Conservation (phyloP, 2,888 invertebrate genomes). For the Drosophila picticornis region DNA sequence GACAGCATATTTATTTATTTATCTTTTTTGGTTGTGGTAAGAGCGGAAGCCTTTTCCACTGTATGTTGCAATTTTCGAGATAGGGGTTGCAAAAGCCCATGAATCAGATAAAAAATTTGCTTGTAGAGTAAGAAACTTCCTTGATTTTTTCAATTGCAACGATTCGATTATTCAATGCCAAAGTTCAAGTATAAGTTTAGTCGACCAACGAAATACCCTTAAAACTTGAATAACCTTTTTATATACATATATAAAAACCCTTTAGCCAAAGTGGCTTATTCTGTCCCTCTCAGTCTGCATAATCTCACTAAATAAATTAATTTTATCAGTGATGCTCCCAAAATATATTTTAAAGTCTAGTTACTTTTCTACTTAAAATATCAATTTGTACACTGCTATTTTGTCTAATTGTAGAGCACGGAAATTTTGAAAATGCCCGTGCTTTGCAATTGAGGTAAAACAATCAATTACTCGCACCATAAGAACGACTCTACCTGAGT, state of each 20-base stretch:
- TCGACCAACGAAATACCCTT: not conserved
- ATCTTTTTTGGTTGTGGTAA: constrained; percentile 7
- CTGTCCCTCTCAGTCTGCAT: not conserved
- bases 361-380: not conserved
- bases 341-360: not conserved
- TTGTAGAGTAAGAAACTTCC: constrained; percentile 36
- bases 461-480: constrained; percentile 62
- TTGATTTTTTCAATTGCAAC: constrained; percentile 23
- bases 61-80: constrained; percentile 16
- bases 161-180: not conserved
- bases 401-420: constrained; percentile 9
- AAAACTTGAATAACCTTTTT: not conserved
- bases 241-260: not conserved
- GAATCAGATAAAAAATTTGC: constrained; percentile 27
- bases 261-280: not conserved
- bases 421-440: not conserved
- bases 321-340: not conserved
- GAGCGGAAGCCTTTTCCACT: constrained; percentile 23
- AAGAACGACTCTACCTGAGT: constrained; percentile 3
- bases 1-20: constrained; percentile 17
- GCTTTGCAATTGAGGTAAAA: constrained; percentile 10
- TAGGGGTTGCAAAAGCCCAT: constrained; percentile 48
- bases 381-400: not conserved
- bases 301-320: not conserved
- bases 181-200: not conserved